Conservation (phyloP, 2,113 vertebrate genomes). For the Eublepharis macularius region DNA sequence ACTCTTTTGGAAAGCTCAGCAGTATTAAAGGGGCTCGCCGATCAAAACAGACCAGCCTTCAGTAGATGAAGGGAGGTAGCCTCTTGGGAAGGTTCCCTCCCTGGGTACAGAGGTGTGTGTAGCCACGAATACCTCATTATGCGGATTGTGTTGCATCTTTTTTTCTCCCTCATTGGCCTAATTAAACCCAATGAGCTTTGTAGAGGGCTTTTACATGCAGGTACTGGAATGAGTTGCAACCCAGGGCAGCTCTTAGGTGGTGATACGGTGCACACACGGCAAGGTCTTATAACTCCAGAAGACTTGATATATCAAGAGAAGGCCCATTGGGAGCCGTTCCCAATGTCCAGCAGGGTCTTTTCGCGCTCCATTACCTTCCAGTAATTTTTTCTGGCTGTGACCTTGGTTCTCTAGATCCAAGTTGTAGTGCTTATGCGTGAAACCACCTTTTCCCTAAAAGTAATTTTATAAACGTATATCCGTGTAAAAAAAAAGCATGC, state of each 20-base stretch:
- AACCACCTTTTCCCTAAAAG: background rate
- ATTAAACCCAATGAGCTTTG: constrained; percentile 16
- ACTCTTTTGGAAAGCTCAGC: background rate
- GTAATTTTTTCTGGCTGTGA: background rate
- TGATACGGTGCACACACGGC: too few species aligned
- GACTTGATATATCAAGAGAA: too few species aligned
- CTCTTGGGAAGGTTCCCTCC: background rate
- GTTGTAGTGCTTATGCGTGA: background rate
- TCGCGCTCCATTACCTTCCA: background rate
- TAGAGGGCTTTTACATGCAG: background rate
- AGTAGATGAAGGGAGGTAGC: background rate
- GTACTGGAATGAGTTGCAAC: background rate
- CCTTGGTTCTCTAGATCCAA: background rate
- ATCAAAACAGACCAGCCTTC: background rate
- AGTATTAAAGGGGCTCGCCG: background rate
- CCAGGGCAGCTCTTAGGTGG: background rate
- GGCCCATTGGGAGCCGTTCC: background rate
- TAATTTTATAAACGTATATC: background rate
- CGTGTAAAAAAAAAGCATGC: constrained; percentile 35
- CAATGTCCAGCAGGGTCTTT: background rate
- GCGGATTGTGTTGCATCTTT: background rate
- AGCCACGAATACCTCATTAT: background rate
- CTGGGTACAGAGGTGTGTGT: background rate
- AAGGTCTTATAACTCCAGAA: background rate
- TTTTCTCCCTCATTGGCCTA: background rate